A percentile compares a stretch with the other conserved stretches of the same genome.
Conservation (phyloP, 2,113 vertebrate species). For the Psophia crepitans region DNA sequence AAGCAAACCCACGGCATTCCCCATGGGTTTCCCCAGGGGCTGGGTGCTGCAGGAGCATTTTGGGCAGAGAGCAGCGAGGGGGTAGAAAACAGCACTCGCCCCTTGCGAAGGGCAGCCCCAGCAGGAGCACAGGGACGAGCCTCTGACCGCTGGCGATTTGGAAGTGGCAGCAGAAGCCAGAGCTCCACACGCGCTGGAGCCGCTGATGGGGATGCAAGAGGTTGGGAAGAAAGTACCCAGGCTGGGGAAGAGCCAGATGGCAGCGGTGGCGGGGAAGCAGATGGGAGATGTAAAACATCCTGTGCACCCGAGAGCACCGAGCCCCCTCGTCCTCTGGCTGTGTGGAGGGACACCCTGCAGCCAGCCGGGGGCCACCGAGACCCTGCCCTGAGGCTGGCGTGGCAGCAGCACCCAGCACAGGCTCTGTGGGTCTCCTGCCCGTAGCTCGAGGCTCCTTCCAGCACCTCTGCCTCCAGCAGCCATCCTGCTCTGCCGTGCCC, state of each 20-base stretch:
- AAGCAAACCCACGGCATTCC: not conserved
- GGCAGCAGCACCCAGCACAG: not conserved
- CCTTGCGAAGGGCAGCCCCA: not conserved
- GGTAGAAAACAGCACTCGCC: not conserved
- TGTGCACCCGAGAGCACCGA: rapidly evolving
- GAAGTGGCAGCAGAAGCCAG: not conserved
- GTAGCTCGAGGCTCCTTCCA: not conserved
- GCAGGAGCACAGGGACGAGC: rapidly evolving
- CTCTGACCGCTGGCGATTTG: rapidly evolving
- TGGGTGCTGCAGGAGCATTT: not conserved
- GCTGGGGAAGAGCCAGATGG: constrained; percentile 1
- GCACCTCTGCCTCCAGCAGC: not conserved
- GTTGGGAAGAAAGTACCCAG: not conserved
- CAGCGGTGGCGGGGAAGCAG: not conserved
- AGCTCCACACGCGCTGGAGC: rapidly evolving
- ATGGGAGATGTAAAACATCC: not conserved
- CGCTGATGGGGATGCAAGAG: not conserved
- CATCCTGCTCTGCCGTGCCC: not conserved
- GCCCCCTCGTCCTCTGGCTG: not conserved
- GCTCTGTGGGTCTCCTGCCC: not conserved
- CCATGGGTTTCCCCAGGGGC: rapidly evolving
- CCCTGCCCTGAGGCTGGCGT: rapidly evolving
- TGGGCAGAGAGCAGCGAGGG: not conserved
- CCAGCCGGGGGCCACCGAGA: rapidly evolving
- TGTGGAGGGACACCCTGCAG: not conserved